These are phyloP conservation scores for Xenentodon cancila DNA, from an alignment of 2,797 vertebrate species.

Conservation along the genomic window DNA sequence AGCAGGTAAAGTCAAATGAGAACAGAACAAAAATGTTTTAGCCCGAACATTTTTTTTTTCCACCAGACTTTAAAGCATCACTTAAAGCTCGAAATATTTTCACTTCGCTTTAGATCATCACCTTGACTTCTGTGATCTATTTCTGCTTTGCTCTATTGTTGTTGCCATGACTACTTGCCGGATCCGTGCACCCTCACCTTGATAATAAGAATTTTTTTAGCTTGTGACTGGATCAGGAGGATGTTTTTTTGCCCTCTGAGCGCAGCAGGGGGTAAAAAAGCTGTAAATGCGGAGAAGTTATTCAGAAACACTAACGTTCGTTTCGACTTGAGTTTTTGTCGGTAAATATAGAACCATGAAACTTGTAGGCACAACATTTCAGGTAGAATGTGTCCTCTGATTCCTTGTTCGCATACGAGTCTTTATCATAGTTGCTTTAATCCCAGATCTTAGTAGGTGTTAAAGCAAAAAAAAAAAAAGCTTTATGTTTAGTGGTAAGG, in stretches of 20 bases:
- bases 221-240: background rate
- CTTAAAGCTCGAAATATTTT: background rate
- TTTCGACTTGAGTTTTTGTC: conserved; percentile 4
- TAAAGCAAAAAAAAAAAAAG: too few species aligned
- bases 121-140: conserved; percentile 38
- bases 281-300: conserved; percentile 6
- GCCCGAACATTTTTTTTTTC: background rate
- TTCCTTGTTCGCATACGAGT: too few species aligned
- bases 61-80: conserved; percentile 14
- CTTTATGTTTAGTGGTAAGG: too few species aligned
- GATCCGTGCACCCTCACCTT: conserved; percentile 13
- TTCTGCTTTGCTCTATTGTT: conserved; percentile 33
- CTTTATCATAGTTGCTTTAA: too few species aligned
- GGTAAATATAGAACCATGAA: background rate
- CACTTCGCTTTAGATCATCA: conserved; percentile 21
- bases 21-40: background rate
- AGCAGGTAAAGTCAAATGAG: background rate
- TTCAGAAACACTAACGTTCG: conserved; percentile 6
- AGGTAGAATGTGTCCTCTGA: too few species aligned
- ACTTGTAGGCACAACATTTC: too few species aligned
- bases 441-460: too few species aligned
- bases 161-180: conserved; percentile 38
- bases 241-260: conserved; percentile 3
- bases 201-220: conserved; percentile 23
- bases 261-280: conserved; percentile 1